Evolutionary conservation across 2,113 vertebrate species (phyloP), one percentile per base, ranked within the genome.

Genomic region (Plectropomus leopardus): DNA sequence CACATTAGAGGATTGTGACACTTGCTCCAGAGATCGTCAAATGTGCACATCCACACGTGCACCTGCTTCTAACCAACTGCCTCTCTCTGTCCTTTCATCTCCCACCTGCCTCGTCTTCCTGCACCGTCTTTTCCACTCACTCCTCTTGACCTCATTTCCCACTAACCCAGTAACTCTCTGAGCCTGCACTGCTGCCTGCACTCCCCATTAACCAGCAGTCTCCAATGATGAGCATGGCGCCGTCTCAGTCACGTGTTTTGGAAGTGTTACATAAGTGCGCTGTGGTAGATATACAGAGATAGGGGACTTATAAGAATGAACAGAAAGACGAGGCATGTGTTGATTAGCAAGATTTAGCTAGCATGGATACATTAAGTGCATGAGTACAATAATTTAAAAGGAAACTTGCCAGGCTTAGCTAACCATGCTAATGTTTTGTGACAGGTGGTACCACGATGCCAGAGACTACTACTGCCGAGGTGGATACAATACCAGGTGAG

Each of bases 401-500:
- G 7, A n/a, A 36, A 21, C 3, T 6, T 66, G 4, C n/a, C 19
- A 64, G 30, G 30, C 36, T 50, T 53, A 16, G 45, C 75, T 84
- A 71, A 82, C 54, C 24, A 11, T 82, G 64, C 54, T 79, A 47
- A 68, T 78, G 40, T 72, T 7, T 87, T 84, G n/a, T 78, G 14
- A 64, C 85, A 94, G 93, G 88, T 40, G 81, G 79, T 0, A 85
- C 92, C 42, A 63, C 48, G 1, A 69, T 76, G 50, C 89, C 89
- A 42, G 92, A 88, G 60, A 86, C 88, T 51, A 92, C 91, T 3
- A 91, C 91, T 1, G 30, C 70, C 51, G 87, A 92, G 74, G 80
- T 72, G 69, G 91, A 92, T 34, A 87, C 86, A 53, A 71, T 90
- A 17, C 90, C 92, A 92, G 91, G 93, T 94, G 48, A 87, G 86